Evolutionary conservation across 2,797 vertebrate species (phyloP).

Genomic region (Gila robusta): DNA sequence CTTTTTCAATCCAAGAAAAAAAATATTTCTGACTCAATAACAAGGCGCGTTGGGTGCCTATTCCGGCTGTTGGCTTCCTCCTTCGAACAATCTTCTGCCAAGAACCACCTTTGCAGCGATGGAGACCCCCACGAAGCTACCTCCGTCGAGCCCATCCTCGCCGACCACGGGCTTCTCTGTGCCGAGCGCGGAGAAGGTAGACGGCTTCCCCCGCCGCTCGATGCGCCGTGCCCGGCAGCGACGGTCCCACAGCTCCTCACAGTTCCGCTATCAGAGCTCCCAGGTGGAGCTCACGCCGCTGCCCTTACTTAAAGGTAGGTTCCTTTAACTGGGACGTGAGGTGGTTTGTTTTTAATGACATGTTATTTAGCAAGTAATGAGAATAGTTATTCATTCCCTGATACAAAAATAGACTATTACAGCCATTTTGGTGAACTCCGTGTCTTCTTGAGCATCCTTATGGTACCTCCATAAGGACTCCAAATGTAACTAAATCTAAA

Average conservation of each 20-base stretch:
- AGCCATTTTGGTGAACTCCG: slow-evolving; percentile 15
- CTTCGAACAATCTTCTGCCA: slow-evolving; percentile 47
- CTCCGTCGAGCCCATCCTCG: slow-evolving; percentile 90
- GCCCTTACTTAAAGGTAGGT: slow-evolving; percentile 92
- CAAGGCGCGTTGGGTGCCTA: slow-evolving; percentile 8
- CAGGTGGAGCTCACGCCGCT: slow-evolving; percentile 93
- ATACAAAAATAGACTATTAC: not conserved
- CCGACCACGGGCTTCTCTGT: slow-evolving; percentile 90
- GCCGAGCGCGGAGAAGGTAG: slow-evolving; percentile 92
- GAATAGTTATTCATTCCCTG: not conserved
- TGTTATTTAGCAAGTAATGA: not conserved
- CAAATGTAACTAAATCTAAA: slow-evolving; percentile 33
- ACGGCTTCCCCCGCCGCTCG: slow-evolving; percentile 92
- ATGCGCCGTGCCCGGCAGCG: slow-evolving; percentile 90
- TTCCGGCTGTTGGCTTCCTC: not conserved
- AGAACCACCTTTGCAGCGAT: slow-evolving; percentile 67
- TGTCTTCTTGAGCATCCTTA: slow-evolving; percentile 12
- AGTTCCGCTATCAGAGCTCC: slow-evolving; percentile 95
- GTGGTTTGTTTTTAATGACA: not conserved
- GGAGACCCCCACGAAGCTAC: slow-evolving; percentile 85
- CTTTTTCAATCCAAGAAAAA: not conserved
- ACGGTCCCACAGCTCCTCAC: slow-evolving; percentile 92
- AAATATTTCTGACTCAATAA: not conserved
- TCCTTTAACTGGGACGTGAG: not conserved
- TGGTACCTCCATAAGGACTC: not conserved